Conservation (phyloP, 1,140 invertebrate genomes). For the Caenorhabditis briggsae region DNA sequence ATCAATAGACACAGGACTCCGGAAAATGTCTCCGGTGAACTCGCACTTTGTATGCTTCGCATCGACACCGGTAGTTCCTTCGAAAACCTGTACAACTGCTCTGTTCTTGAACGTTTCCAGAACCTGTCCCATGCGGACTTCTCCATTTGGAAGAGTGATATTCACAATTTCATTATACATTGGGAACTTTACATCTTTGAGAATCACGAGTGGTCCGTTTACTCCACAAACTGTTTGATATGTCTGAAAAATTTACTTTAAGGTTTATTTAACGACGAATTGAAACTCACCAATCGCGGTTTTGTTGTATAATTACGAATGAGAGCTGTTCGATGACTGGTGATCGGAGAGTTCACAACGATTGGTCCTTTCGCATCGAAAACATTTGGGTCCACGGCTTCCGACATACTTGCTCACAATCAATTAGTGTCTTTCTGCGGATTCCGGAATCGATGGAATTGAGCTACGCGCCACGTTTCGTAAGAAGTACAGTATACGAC, state of each 20-base stretch:
- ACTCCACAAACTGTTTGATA: slow-evolving; percentile 92
- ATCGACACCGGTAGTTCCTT: slow-evolving; percentile 97
- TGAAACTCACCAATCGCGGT: slow-evolving; percentile 86
- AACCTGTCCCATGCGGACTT: slow-evolving; percentile 92
- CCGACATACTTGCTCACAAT: neutral
- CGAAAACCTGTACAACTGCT: slow-evolving; percentile 93
- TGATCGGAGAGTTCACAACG: slow-evolving; percentile 76
- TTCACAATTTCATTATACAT: slow-evolving; percentile 97
- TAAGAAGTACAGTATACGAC: neutral
- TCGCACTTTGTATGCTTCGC: slow-evolving; percentile 97
- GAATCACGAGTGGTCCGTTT: slow-evolving; percentile 94
- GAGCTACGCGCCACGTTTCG: neutral
- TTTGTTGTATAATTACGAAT: slow-evolving; percentile 96
- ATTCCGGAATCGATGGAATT: neutral
- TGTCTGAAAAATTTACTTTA: slow-evolving; percentile 1
- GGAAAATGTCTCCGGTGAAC: slow-evolving; percentile 96
- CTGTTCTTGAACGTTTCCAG: slow-evolving; percentile 96
- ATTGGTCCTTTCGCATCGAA: slow-evolving; percentile 60
- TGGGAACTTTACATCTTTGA: slow-evolving; percentile 97
- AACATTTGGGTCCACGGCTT: neutral
- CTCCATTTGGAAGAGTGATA: slow-evolving; percentile 91
- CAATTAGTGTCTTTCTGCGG: too few species aligned
- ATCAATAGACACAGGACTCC: slow-evolving; percentile 95
- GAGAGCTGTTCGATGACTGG: slow-evolving; percentile 89
- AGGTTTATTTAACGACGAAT: neutral